Evolutionary conservation across 2,113 vertebrate species (phyloP).

Genomic region (Mesitornis unicolor): DNA sequence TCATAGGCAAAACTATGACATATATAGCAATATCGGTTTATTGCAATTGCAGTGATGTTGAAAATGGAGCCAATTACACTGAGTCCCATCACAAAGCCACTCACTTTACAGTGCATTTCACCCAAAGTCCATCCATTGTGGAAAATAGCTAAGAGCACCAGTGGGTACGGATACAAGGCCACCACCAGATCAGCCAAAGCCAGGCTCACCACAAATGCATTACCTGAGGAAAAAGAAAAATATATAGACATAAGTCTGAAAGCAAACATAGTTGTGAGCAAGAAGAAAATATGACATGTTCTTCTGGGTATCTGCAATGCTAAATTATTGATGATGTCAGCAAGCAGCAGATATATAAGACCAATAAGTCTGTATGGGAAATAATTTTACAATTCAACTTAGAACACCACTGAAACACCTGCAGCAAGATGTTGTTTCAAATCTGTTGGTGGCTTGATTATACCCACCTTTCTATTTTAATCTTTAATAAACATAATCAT

Average conservation of each 20-base stretch:
- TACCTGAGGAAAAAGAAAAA: slow-evolving; percentile 77
- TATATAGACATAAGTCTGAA: neutral
- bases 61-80: slow-evolving; percentile 92
- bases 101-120: slow-evolving; percentile 88
- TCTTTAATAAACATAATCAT: neutral
- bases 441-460: neutral
- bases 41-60: slow-evolving; percentile 89
- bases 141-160: slow-evolving; percentile 88
- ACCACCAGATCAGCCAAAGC: slow-evolving; percentile 89
- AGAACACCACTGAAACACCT: neutral
- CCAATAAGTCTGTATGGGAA: neutral
- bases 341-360: neutral
- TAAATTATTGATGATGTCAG: neutral
- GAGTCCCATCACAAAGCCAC: slow-evolving; percentile 90
- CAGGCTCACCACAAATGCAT: slow-evolving; percentile 90
- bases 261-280: neutral
- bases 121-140: slow-evolving; percentile 86
- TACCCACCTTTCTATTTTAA: neutral
- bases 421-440: neutral
- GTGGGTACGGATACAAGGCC: slow-evolving; percentile 89
- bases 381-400: neutral
- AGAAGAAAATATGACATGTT: neutral
- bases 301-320: neutral
- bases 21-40: slow-evolving; percentile 91
- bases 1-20: slow-evolving; percentile 87